phyloP scores from a whole-genome alignment of 2,113 vertebrate genomes.

The Tiliqua scincoides region DNA sequence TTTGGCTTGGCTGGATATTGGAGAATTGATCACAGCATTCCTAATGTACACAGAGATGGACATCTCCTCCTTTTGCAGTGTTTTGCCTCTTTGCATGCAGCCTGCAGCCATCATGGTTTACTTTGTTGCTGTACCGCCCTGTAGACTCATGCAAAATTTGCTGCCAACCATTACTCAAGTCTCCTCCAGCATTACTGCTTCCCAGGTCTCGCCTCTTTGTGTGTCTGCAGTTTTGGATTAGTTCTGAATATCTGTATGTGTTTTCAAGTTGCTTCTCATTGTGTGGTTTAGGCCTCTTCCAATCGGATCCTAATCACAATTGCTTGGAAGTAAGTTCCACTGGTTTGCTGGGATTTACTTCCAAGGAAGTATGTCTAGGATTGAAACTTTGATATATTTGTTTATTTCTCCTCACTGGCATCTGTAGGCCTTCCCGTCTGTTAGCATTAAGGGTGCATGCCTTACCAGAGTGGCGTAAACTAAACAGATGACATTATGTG shows the following conservation, averaged over 20 bases:
- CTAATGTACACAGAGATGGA: slow-evolving; percentile 51
- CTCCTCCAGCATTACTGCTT: slow-evolving; percentile 64
- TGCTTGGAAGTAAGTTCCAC: background rate
- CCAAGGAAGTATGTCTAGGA: background rate
- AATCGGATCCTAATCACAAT: background rate
- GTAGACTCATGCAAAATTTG: slow-evolving; percentile 66
- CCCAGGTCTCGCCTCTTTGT: slow-evolving; percentile 69
- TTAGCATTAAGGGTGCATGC: slow-evolving; percentile 45
- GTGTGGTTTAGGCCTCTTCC: slow-evolving; percentile 60
- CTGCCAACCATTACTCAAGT: slow-evolving; percentile 71
- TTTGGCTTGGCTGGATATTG: background rate
- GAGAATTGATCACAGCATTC: slow-evolving; percentile 44
- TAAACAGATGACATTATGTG: background rate
- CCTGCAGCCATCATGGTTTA: slow-evolving; percentile 67
- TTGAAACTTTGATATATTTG: slow-evolving; percentile 37
- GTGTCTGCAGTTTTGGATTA: slow-evolving; percentile 71
- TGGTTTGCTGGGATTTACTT: background rate
- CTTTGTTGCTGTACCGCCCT: slow-evolving; percentile 68
- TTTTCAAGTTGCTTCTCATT: slow-evolving; percentile 72
- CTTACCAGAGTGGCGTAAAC: slow-evolving; percentile 1
- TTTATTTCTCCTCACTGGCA: slow-evolving; percentile 30
- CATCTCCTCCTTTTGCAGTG: slow-evolving; percentile 56
- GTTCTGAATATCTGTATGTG: slow-evolving; percentile 67
- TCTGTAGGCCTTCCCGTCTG: slow-evolving; percentile 27
- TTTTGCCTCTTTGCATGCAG: slow-evolving; percentile 59